Conservation (phyloP, 2,797 vertebrate genomes). For the Gymnothorax javanicus region DNA sequence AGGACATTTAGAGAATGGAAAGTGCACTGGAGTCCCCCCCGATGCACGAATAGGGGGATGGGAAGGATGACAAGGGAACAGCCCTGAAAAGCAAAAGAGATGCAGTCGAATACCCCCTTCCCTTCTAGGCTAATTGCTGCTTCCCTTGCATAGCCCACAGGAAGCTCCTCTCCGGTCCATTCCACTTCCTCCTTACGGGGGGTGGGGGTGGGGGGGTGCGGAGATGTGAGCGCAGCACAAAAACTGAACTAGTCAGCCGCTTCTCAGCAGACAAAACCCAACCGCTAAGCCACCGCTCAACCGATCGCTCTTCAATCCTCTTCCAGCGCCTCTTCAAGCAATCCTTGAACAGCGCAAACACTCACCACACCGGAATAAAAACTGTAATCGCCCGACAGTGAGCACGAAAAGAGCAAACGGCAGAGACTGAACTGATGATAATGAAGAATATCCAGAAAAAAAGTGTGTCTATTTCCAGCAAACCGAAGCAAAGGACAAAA, state of each 20-base stretch:
- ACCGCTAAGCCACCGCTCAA: background rate
- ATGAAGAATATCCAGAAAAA: background rate
- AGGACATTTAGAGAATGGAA: background rate
- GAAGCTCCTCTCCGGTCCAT: conserved; percentile 65
- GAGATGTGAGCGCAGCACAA: conserved; percentile 3
- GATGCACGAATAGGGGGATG: background rate
- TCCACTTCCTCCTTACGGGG: conserved; percentile 66
- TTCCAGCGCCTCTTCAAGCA: background rate
- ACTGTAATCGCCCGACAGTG: no score
- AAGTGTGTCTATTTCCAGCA: background rate
- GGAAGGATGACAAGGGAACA: background rate
- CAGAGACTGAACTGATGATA: background rate
- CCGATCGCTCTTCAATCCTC: background rate
- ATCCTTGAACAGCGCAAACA: background rate
- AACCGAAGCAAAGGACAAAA: background rate
- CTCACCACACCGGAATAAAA: background rate
- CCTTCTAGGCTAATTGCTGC: conserved; percentile 40
- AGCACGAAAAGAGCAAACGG: background rate
- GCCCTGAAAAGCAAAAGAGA: background rate
- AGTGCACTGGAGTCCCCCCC: background rate
- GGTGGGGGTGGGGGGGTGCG: background rate
- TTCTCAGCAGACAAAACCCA: background rate
- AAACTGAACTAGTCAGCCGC: conserved; percentile 10
- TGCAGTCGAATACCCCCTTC: background rate
- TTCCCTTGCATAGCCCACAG: conserved; percentile 69